These are phyloP conservation scores for Toxostoma redivivum DNA, from an alignment of 2,113 vertebrate species.

Conservation along the genomic window DNA sequence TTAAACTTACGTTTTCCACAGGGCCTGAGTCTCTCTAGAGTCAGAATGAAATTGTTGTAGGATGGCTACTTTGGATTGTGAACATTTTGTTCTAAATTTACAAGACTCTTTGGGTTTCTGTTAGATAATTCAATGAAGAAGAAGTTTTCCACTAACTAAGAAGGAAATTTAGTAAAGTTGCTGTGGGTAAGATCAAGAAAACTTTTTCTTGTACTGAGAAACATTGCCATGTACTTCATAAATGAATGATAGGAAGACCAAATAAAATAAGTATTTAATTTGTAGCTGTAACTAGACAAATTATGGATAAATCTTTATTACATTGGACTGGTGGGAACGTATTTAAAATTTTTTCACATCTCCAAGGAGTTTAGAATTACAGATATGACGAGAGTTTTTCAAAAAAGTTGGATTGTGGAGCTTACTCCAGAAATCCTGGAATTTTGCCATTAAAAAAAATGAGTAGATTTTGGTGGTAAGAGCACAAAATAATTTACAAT, in stretches of 20 bases:
- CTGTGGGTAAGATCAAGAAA: neutral
- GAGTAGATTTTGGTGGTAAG: neutral
- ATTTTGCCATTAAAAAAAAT: neutral
- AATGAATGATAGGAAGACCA: neutral
- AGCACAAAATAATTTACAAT: neutral
- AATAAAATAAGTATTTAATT: neutral
- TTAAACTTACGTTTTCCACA: neutral
- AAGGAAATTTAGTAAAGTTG: neutral
- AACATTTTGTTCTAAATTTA: neutral
- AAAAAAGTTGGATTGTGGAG: neutral
- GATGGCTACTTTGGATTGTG: neutral
- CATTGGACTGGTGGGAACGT: neutral
- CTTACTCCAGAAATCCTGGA: neutral
- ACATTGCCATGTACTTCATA: neutral
- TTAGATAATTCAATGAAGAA: neutral
- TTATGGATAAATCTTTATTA: neutral
- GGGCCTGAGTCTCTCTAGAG: neutral
- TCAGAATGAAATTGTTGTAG: neutral
- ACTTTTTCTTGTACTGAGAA: neutral
- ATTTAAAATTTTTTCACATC: neutral
- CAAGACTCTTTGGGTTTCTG: neutral
- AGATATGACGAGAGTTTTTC: neutral
- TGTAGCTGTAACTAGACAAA: neutral
- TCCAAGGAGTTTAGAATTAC: neutral
- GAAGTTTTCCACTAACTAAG: neutral